Base-by-base conservation (phyloP, 1,140 invertebrate genomes). In the Monomorium pharaonis region DNA sequence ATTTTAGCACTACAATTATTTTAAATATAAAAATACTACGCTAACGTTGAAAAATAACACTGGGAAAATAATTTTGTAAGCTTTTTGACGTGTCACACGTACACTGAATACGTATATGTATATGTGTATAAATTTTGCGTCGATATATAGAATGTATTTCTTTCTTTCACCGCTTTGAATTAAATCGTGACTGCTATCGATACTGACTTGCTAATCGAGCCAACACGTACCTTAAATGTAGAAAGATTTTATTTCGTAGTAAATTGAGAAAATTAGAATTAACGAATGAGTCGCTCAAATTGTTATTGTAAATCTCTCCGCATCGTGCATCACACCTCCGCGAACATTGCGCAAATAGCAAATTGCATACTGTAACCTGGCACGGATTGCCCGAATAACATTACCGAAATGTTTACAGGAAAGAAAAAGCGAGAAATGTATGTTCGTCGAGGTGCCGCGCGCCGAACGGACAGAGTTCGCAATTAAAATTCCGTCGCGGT, bases 401-500 rank as follows among this genome's bases (percentile, higher is more conserved):
- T 83, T 83, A 83, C 51, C 51, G 51, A 83, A 74, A 83, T 74
- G 67, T 83, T 83, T 83, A 74, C 51, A 37, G 37, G 24, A 27
- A 18, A 16, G 51, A 72, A 83, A 72, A 83, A 58, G 78, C 51
- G 37, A 83, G 78, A 81, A 44, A 72, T n/a, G 27, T 47, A 58
- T 33, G 67, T n/a, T 67, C 24, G 12, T 21, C 44, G 24, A 51
- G 47, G 18, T 49, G 47, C 47, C 60, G 65, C 21, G n/a, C 42
- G 7, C n/a, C 21, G 18, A 3, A 7, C 27, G 33, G 33, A 44
- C 30, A 51, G 21, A 72, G 51, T 58, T 44, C 3, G 78, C 78
- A 74, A 83, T 83, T 83, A 83, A 83, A 83, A 83, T 83, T 83
- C 78, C 78, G n/a, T 37, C 37, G 9, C 51, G 33, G 78, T 60